These are phyloP conservation scores for Bactericera cockerelli DNA, from an alignment of 1,140 invertebrate genomes.

Conservation along the genomic window DNA sequence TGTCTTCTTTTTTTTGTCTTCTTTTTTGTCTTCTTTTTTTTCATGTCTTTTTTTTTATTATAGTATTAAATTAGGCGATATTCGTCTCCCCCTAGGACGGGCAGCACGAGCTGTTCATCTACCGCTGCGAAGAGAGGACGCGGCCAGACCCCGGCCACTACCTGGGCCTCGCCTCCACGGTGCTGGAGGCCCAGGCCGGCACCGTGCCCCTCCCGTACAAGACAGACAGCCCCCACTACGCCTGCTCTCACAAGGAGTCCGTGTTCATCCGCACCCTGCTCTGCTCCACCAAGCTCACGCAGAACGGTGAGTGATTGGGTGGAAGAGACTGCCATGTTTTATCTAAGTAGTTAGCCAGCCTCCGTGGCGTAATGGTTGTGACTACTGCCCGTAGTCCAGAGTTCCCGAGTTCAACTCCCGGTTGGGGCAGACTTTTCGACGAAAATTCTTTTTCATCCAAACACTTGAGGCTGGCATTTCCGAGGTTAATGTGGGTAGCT, in stretches of 20 bases:
- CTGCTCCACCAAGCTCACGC: constrained; percentile 88
- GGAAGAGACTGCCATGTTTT: too few species aligned
- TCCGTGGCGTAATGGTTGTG: too few species aligned
- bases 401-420: too few species aligned
- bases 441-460: too few species aligned
- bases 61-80: too few species aligned
- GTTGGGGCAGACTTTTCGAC: too few species aligned
- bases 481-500: background rate
- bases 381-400: too few species aligned
- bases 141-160: constrained; percentile 62
- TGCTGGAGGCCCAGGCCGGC: constrained; percentile 37
- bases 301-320: constrained; percentile 67
- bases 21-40: too few species aligned
- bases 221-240: constrained; percentile 41
- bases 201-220: constrained; percentile 28
- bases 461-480: too few species aligned
- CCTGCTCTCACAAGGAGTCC: constrained; percentile 65
- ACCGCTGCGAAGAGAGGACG: constrained; percentile 73
- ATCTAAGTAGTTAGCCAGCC: too few species aligned
- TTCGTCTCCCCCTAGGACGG: constrained; percentile 54
- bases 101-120: constrained; percentile 73
- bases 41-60: too few species aligned
- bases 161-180: constrained; percentile 50
- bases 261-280: constrained; percentile 68
- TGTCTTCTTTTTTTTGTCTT: too few species aligned